These are phyloP conservation scores for Dolomedes plantarius DNA, from an alignment of 2,888 invertebrate genomes.

Conservation along the genomic window DNA sequence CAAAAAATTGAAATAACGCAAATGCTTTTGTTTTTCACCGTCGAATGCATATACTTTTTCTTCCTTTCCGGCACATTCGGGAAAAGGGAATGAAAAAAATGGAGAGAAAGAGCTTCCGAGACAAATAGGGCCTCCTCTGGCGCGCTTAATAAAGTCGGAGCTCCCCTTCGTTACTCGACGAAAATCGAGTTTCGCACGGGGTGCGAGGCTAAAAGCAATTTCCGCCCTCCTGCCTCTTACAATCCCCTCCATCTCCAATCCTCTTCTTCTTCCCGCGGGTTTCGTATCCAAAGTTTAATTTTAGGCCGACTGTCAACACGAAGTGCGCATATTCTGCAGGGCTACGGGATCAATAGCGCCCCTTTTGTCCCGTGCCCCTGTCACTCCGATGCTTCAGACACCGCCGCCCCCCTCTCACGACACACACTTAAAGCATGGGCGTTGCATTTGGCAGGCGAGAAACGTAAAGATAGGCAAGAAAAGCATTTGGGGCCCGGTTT, in stretches of 20 bases:
- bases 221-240: conserved; percentile 70
- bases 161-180: conserved; percentile 62
- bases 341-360: conserved; percentile 56
- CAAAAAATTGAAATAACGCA: conserved; percentile 24
- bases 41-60: conserved; percentile 57
- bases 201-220: conserved; percentile 70
- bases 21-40: conserved; percentile 50
- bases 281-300: conserved; percentile 71
- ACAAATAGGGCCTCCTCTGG: conserved; percentile 67
- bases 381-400: conserved; percentile 53
- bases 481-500: conserved; percentile 46
- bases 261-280: conserved; percentile 34
- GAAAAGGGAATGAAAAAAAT: conserved; percentile 45
- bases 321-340: conserved; percentile 66
- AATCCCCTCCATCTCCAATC: conserved; percentile 54
- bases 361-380: conserved; percentile 64
- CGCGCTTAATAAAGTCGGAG: conserved; percentile 67
- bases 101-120: conserved; percentile 61
- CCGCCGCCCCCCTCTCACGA: conserved; percentile 5
- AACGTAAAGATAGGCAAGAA: conserved; percentile 65
- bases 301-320: conserved; percentile 70
- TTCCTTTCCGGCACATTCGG: conserved; percentile 40
- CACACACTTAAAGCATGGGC: conserved; percentile 62
- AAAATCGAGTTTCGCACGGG: conserved; percentile 70
- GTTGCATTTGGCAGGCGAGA: conserved; percentile 71